A percentile compares a stretch with the other conserved stretches of the same genome.
phyloP scores from a whole-genome alignment of 2,797 vertebrate genomes.

The Sciurus carolinensis region DNA sequence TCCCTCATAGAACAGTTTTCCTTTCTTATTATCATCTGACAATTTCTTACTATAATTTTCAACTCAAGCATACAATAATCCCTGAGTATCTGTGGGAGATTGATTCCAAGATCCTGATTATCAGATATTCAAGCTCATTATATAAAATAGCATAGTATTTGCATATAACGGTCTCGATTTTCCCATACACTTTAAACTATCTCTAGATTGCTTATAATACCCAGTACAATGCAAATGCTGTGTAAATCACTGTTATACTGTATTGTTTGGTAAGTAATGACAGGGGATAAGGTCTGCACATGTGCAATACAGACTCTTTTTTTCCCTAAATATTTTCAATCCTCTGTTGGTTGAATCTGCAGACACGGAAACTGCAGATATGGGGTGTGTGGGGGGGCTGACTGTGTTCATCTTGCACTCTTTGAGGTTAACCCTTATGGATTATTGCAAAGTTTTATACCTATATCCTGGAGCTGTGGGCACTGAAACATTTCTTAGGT shows the following conservation, averaged over 20 bases:
- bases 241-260: background rate
- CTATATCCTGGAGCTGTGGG: background rate
- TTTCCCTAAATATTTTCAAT: background rate
- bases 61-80: background rate
- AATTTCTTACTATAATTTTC: conserved; percentile 13
- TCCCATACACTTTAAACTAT: background rate
- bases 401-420: background rate
- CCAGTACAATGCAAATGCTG: background rate
- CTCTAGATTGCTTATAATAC: background rate
- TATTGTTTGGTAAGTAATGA: background rate
- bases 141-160: background rate
- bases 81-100: background rate
- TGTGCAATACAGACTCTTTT: background rate
- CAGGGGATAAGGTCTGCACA: background rate
- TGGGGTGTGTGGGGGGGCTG: background rate
- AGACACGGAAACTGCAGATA: background rate
- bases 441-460: background rate
- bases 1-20: background rate
- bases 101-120: background rate
- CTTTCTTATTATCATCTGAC: conserved; percentile 7
- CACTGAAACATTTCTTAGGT: background rate
- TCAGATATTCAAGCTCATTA: background rate
- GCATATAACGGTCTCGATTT: background rate
- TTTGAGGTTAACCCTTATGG: background rate
- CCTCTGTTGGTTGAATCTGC: background rate